Evolutionary conservation across 2,888 invertebrate genomes (phyloP), one percentile per base, ranked within the genome.

Genomic region (Cantharis rufa): DNA sequence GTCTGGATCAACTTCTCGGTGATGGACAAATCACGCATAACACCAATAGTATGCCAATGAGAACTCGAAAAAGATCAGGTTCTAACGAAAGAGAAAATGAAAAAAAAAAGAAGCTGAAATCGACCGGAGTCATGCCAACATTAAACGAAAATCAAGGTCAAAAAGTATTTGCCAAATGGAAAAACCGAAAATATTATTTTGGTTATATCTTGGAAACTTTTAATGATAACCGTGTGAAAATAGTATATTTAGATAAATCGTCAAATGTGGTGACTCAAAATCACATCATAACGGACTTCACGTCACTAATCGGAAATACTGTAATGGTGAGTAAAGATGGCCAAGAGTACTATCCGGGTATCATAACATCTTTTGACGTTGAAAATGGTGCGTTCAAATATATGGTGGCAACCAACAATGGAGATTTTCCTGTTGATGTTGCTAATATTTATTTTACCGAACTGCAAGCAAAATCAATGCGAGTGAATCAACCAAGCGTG

Each of bases 181-280:
- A 91, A 0, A 93, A 93, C 83, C 92, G 91, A 82, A 90, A 91
- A 78, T 93, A 92, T 81, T 93, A 93, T 81, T 92, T 93, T 0
- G 93, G 92, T 0, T 90, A 87, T 84, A 91, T 93, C 0, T 85
- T 89, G 10, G 90, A 90, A 80, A 90, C 90, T 69, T 89, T 90
- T 0, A 90, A 91, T 70, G 90, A 89, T 0, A 90, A 90, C 24
- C 92, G 92, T 82, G 93, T 91, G 85, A 87, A 90, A 80, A 91
- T 93, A 48, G 87, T 91, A 85, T 93, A 93, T 81, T 92, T 92
- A 72, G 93, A 93, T 82, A 92, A 92, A 0, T 90, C 91, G 68
- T 89, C 87, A 15, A 92, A 92, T 83, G 87, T 89, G 1, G 85
- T 92, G 63, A 85, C 91, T 73, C 91, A 91, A 80, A 92, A 92